phyloP scores from a whole-genome alignment of 2,888 invertebrate species.

The Pandemis heparana region DNA sequence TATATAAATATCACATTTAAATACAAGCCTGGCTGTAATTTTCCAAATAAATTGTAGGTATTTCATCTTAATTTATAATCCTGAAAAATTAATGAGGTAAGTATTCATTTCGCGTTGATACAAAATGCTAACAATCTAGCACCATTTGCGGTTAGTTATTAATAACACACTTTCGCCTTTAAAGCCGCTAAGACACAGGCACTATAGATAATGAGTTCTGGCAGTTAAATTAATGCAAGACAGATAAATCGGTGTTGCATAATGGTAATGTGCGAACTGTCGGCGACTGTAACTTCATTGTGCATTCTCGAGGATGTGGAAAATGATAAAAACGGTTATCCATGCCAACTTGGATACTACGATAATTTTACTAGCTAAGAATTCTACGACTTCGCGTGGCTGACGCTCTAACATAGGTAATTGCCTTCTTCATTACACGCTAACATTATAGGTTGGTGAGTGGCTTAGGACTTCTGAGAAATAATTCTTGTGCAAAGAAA shows the following conservation, averaged over 20 bases:
- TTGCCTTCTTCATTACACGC: conserved; percentile 62
- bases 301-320: conserved; percentile 26
- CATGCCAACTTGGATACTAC: conserved; percentile 27
- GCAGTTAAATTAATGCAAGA: conserved; percentile 56
- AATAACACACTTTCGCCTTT: conserved; percentile 42
- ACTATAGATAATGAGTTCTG: conserved; percentile 58
- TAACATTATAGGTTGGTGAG: conserved; percentile 58
- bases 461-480: conserved; percentile 47
- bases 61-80: conserved; percentile 36
- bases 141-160: conserved; percentile 36
- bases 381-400: conserved; percentile 60
- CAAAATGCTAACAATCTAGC: conserved; percentile 29
- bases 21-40: background rate
- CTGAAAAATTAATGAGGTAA: conserved; percentile 18
- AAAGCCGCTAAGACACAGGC: conserved; percentile 42
- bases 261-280: conserved; percentile 45
- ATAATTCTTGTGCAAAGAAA: conserved; percentile 27
- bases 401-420: conserved; percentile 59
- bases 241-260: conserved; percentile 46
- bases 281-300: conserved; percentile 40
- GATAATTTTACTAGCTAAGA: conserved; percentile 58
- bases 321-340: conserved; percentile 37
- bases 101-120: conserved; percentile 26
- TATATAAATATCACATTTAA: background rate
- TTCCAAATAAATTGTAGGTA: conserved; percentile 19